phyloP scores from a whole-genome alignment of 2,113 vertebrate species.

The Mellivora capensis region DNA sequence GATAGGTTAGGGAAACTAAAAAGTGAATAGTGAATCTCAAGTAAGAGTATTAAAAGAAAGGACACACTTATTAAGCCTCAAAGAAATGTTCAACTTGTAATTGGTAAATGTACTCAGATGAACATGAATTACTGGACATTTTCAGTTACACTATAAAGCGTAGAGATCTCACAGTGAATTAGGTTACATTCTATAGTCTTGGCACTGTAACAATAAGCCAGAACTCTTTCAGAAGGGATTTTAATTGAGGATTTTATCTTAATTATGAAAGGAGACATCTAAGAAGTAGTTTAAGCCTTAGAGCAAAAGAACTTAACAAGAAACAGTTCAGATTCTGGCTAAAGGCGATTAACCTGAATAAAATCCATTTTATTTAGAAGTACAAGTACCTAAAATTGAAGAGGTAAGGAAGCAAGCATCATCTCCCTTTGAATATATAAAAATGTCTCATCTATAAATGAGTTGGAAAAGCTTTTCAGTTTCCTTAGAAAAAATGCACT shows the following conservation, averaged over 20 bases:
- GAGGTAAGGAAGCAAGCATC: not conserved
- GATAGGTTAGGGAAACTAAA: not conserved
- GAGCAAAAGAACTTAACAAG: conserved; percentile 6
- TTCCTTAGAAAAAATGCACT: conserved; percentile 19
- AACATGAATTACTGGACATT: not conserved
- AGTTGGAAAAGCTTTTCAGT: conserved; percentile 37
- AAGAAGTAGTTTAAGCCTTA: conserved; percentile 37
- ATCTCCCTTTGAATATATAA: conserved; percentile 3
- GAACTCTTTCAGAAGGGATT: not conserved
- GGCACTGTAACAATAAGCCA: not conserved
- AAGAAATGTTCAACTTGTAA: conserved; percentile 28
- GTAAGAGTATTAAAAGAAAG: not conserved
- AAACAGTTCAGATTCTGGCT: not conserved
- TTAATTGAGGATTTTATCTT: conserved; percentile 48
- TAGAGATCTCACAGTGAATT: conserved; percentile 4
- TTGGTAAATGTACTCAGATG: not conserved
- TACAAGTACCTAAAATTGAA: not conserved
- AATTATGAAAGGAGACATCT: conserved; percentile 49
- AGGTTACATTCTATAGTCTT: not conserved
- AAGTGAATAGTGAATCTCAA: not conserved
- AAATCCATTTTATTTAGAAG: conserved; percentile 25
- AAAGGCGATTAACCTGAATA: conserved; percentile 43
- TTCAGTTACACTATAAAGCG: not conserved
- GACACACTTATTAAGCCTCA: not conserved
- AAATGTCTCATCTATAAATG: conserved; percentile 24